phyloP scores from a whole-genome alignment of 2,797 vertebrate genomes.

The Falco biarmicus region DNA sequence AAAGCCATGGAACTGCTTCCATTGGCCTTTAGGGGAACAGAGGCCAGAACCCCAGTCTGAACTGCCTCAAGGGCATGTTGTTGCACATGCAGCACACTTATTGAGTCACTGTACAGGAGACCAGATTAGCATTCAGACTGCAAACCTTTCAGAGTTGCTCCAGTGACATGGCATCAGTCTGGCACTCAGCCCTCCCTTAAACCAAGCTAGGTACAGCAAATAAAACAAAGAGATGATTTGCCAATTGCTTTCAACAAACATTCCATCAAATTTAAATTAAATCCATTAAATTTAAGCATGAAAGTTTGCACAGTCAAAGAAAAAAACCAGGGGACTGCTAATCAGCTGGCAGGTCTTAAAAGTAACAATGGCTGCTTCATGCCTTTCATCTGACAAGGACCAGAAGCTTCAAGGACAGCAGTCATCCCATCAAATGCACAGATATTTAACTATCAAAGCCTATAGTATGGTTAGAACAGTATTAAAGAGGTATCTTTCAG shows the following conservation, averaged over 20 bases:
- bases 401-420: not conserved
- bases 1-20: not conserved
- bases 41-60: not conserved
- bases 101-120: not conserved
- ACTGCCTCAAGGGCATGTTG: not conserved
- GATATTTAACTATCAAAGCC: not conserved
- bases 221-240: not conserved
- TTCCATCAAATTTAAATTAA: not conserved
- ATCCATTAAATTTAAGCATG: not conserved
- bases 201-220: not conserved
- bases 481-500: not conserved
- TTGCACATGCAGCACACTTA: fast-evolving
- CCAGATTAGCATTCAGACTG: fast-evolving
- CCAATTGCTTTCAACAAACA: not conserved
- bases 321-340: not conserved
- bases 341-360: not conserved
- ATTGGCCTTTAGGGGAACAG: not conserved
- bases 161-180: not conserved
- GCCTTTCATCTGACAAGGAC: not conserved
- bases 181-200: not conserved
- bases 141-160: not conserved
- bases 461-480: not conserved
- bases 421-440: not conserved
- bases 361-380: not conserved
- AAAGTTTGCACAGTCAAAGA: not conserved